Evolutionary conservation across 1,140 invertebrate genomes (phyloP), one percentile per base, ranked within the genome.

Genomic region (Dreissena rostriformis): DNA sequence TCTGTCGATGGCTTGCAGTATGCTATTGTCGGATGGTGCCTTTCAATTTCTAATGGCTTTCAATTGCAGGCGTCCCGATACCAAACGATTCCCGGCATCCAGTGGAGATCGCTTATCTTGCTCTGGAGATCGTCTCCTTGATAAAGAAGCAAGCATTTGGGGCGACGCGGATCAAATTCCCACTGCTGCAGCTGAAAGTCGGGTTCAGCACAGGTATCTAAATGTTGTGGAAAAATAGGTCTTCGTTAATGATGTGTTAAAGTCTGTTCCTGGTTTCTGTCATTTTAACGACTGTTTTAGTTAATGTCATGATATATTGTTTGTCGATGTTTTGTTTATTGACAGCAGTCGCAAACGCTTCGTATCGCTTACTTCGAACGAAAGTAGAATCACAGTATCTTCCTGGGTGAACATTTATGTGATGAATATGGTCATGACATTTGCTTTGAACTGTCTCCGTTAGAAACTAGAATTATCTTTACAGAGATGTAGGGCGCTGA

Each of bases 21-120:
- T 39, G 39, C 39, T 39, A 39, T 5, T 2, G 39, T 39, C 8
- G 39, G 39, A 39, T 39, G 2, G 39, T 39, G 2, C 2, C 39
- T 8, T 39, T 39, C 2, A 5, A 39, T 39, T 39, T 39, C 8
- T 8, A n/a, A 8, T 39, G 39, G 39, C 2, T 5, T 8, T 39
- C 4, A 39, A 39, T 39, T 39, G 39, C 39, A 82, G 79, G 79
- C 4, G 79, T 82, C 22, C 79, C 79, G 22, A 19, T 26, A 12
- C 70, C 70, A 15, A 82, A 73, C 17, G 72, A 71, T 28, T 19
- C 15, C 24, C 26, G 80, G 49, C 80, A 82, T 24, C 61, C 71
- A n/a, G 29, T 52, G 22, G 80, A 82, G 68, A 75, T 82, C n/a
- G 39, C 71, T 8, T 67, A 65, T 63, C 70, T 82, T 67, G 55